Evolutionary conservation across 2,797 vertebrate genomes (phyloP).

Genomic region (Lepus oiostolus): DNA sequence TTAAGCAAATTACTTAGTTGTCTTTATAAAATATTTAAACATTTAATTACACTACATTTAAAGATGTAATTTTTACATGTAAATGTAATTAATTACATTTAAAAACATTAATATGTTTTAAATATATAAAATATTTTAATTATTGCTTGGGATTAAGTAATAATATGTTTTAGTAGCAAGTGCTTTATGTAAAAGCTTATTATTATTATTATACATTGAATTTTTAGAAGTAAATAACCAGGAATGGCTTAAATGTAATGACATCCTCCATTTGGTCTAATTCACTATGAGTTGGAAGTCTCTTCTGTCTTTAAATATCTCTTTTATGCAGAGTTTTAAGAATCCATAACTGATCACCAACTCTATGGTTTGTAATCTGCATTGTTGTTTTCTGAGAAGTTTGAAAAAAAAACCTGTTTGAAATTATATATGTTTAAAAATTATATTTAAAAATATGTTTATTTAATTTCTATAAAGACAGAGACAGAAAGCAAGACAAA

Average conservation of each 20-base stretch:
- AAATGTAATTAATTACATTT: too few species aligned
- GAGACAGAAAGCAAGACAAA: too few species aligned
- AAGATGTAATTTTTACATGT: too few species aligned
- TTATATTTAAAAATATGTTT: too few species aligned
- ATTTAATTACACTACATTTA: too few species aligned
- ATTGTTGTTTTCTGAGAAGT: not conserved
- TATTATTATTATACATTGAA: not conserved
- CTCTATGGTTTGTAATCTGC: not conserved
- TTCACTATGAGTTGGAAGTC: not conserved
- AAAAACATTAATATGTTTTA: too few species aligned
- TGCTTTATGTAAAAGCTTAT: not conserved
- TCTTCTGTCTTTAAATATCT: not conserved
- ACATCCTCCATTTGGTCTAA: not conserved
- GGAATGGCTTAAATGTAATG: not conserved
- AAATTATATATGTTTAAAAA: too few species aligned
- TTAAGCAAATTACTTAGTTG: not conserved
- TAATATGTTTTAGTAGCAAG: too few species aligned
- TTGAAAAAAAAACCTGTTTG: not conserved
- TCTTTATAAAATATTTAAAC: not conserved
- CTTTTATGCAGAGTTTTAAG: not conserved
- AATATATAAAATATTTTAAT: not conserved
- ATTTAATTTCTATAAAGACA: too few species aligned
- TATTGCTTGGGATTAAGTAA: not conserved
- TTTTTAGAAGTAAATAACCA: not conserved
- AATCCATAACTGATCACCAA: not conserved